phyloP scores from a whole-genome alignment of 2,888 invertebrate genomes.

The Agriotes lineatus region DNA sequence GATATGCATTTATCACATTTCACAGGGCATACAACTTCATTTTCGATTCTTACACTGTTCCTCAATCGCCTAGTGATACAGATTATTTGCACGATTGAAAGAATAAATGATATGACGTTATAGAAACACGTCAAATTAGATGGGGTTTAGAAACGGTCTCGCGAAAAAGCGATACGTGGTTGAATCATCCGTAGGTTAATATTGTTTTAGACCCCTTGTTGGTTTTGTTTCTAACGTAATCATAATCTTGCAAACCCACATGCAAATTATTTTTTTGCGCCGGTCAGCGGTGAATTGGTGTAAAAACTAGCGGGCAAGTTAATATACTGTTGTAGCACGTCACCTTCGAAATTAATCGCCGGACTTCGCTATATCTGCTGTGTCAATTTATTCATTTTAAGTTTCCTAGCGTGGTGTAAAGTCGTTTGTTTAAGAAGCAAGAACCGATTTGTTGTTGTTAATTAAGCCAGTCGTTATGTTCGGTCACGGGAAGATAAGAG shows the following conservation, averaged over 20 bases:
- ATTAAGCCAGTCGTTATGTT: constrained; percentile 55
- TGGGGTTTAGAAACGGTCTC: not conserved
- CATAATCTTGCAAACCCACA: not conserved
- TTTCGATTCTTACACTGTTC: not conserved
- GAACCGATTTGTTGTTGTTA: constrained; percentile 52
- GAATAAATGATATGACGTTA: not conserved
- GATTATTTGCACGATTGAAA: not conserved
- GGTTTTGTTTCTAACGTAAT: not conserved
- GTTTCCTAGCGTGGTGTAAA: constrained; percentile 39
- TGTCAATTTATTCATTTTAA: constrained; percentile 41
- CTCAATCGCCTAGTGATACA: too few relatives aligned
- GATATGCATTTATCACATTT: constrained; percentile 31
- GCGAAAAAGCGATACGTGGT: not conserved
- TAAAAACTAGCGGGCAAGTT: constrained; percentile 8
- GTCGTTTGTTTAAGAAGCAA: constrained; percentile 45
- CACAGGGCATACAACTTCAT: constrained; percentile 10
- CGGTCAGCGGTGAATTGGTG: not conserved
- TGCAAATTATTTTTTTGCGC: constrained; percentile 21
- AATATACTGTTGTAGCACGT: constrained; percentile 25
- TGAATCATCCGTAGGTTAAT: constrained; percentile 4
- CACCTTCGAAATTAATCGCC: constrained; percentile 36
- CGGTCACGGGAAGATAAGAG: constrained; percentile 54
- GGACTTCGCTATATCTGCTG: constrained; percentile 24
- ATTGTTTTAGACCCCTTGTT: not conserved
- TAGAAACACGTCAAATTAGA: not conserved